phyloP scores from a whole-genome alignment of 2,888 invertebrate genomes.

The Volucella bombylans region DNA sequence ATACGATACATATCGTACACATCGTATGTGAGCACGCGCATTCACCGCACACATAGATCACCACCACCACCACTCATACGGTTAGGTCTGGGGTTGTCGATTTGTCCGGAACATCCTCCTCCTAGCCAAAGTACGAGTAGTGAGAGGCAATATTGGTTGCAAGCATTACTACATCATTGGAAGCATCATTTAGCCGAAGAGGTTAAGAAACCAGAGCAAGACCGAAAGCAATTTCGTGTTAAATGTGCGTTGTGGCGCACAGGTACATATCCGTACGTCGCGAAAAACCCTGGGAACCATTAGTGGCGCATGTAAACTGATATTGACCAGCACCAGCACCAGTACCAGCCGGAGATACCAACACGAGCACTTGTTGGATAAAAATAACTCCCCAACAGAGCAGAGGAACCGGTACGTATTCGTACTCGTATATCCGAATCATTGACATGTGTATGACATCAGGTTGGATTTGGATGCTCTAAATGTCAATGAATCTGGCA shows the following conservation, averaged over 20 bases:
- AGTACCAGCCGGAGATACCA: not conserved
- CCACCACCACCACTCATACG: not conserved
- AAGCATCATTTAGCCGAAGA: conserved; percentile 42
- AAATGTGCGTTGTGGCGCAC: conserved; percentile 48
- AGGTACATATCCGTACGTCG: conserved; percentile 19
- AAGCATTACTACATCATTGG: conserved; percentile 4
- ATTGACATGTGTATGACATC: conserved; percentile 71
- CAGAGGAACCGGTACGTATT: conserved; percentile 5
- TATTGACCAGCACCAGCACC: conserved; percentile 40
- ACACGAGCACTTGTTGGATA: conserved; percentile 38
- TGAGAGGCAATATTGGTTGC: conserved; percentile 13
- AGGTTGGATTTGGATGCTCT: conserved; percentile 46
- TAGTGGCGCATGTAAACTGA: conserved; percentile 67
- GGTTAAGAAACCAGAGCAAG: conserved; percentile 66
- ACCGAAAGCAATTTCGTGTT: conserved; percentile 69
- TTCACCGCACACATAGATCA: conserved; percentile 10
- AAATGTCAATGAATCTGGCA: conserved; percentile 46
- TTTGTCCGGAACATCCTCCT: conserved; percentile 61
- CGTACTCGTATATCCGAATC: not conserved
- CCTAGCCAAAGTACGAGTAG: conserved; percentile 16
- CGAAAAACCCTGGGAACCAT: conserved; percentile 66
- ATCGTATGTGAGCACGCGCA: conserved; percentile 10
- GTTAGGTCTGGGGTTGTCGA: conserved; percentile 44
- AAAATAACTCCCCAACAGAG: conserved; percentile 50
- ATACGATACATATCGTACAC: conserved; percentile 25